A percentile compares a stretch with the other conserved stretches of the same genome.
phyloP scores from a whole-genome alignment of 1,140 invertebrate genomes.

The Pogonognathellus flavescens region DNA sequence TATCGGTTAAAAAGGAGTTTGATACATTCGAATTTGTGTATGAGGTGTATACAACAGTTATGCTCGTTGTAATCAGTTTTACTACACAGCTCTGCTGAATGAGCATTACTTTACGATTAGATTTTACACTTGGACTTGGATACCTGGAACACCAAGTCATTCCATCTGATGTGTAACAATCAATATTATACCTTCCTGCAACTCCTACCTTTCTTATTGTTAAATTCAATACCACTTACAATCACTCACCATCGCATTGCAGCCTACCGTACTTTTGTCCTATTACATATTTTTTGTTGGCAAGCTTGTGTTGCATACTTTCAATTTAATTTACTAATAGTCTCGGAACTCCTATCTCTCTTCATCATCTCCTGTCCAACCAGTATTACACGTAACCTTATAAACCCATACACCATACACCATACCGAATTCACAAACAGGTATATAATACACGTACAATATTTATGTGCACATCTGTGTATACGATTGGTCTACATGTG shows the following conservation, averaged over 20 bases:
- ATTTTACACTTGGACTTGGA: not conserved
- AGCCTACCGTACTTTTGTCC: conserved; percentile 13
- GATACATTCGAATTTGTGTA: not conserved
- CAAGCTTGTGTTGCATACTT: conserved; percentile 13
- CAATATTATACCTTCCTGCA: no score
- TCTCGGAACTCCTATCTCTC: conserved; percentile 17
- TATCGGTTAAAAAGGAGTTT: conserved; percentile 26
- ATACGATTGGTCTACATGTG: no score
- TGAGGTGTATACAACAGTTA: no score
- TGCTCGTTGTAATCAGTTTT: no score
- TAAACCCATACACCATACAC: not conserved
- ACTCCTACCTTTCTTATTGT: no score
- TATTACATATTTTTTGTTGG: conserved; percentile 31
- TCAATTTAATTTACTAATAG: conserved; percentile 5
- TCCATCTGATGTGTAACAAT: no score
- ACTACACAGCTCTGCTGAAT: not conserved
- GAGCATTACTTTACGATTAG: not conserved
- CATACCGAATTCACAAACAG: conserved; percentile 9
- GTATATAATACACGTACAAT: no score
- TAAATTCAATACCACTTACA: no score
- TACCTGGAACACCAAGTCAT: not conserved
- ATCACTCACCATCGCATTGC: no score
- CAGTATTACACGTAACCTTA: not conserved
- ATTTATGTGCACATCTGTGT: no score
- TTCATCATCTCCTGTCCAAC: conserved; percentile 5